A percentile compares a stretch with the other conserved stretches of the same genome.
Evolutionary conservation across 2,113 vertebrate species (phyloP).

Genomic region (Oryzias curvinotus): DNA sequence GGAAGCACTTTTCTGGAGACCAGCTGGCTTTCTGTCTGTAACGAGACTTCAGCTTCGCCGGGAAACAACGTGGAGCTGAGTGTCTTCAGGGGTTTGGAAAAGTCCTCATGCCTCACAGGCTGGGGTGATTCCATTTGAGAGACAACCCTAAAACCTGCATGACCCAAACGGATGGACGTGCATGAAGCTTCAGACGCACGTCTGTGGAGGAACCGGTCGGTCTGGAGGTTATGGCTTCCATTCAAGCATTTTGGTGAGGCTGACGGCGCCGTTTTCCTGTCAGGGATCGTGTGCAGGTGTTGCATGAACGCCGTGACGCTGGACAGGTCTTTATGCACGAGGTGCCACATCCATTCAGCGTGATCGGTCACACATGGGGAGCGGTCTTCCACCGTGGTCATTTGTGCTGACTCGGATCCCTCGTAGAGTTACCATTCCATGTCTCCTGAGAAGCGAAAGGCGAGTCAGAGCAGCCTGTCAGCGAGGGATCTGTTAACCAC

Average conservation of each 20-base stretch:
- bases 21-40: background rate
- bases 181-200: constrained; percentile 43
- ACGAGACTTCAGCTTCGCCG: background rate
- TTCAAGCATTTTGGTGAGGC: constrained; percentile 54
- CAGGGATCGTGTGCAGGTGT: constrained; percentile 54
- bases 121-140: no score
- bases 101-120: no score
- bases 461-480: constrained; percentile 57
- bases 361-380: constrained; percentile 35
- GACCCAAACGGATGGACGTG: no score
- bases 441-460: constrained; percentile 57
- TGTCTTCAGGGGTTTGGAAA: no score
- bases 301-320: constrained; percentile 36
- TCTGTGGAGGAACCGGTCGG: constrained; percentile 44
- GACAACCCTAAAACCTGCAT: no score
- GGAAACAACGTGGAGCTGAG: no score
- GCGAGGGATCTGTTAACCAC: constrained; percentile 71
- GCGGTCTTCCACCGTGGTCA: constrained; percentile 50
- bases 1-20: background rate
- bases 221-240: constrained; percentile 60
- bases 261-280: constrained; percentile 41
- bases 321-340: constrained; percentile 34
- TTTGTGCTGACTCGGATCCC: constrained; percentile 57
- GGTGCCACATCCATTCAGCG: constrained; percentile 44
- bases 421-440: constrained; percentile 68